Base-by-base conservation (phyloP, 1,140 invertebrate genomes). In the Drosophila bifasciata region DNA sequence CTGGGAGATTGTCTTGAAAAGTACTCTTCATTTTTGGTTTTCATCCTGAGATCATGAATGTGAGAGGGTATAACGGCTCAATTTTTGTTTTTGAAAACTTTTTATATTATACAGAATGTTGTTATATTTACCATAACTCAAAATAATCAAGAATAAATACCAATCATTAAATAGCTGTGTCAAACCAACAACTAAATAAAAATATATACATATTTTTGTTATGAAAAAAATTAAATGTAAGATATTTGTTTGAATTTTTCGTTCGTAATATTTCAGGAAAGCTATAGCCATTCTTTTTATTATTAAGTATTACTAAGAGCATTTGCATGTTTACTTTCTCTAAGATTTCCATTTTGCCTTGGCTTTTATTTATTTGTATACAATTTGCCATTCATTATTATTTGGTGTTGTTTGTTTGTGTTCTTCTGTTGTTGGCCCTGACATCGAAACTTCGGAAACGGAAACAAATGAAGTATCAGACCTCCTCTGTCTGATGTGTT, bases 371-470 rank as follows among this genome's bases (percentile, higher is more conserved):
- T 79, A 81, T 83, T 88, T 88, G 78, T 83, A 55, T 78, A 88
- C 88, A 83, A 88, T 86, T 86, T 86, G 83, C 76, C 83, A 86
- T 76, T 86, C 83, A 86, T 86, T 88, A 88, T 86, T 86, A 88
- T 88, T 88, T 81, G 83, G 69, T 11, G 61, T 75, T 78, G 83
- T 76, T 86, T 72, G 77, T 66, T 67, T 67, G 63, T 68, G 44
- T 68, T 46, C 55, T 40, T 41, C 13, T 49, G 17, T 11, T 25
- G 45, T 23, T 66, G 63, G 64, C 64, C 60, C 73, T 71, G 68
- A 67, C 60, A 77, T 53, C 45, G 72, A 60, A 75, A 61, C 83
- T 73, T 63, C 83, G 78, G 75, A 83, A 86, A 79, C 75, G 83
- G 83, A 86, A 86, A 83, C 81, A 86, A 78, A 80, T 76, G 79